Base-by-base conservation (phyloP, 2,797 vertebrate genomes). In the Notolabrus celidotus region DNA sequence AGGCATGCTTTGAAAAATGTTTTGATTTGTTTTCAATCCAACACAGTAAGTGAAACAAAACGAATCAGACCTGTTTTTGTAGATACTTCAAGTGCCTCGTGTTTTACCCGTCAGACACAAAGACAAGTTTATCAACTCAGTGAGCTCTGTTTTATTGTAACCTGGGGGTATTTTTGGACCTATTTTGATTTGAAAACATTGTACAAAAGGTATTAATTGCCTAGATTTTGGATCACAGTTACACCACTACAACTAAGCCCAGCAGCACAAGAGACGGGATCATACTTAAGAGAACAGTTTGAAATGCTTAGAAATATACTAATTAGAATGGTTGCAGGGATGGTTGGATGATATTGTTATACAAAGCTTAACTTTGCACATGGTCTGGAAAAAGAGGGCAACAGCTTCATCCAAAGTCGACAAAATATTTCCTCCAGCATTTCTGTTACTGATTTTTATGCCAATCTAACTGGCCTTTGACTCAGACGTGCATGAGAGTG, bases 21-120 rank as follows among this genome's bases (percentile, higher is more conserved):
- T 71, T 38, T 34, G 45, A 53, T 76, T 74, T 71, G 33, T 62
- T 79, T 31, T 66, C 59, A 47, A 29, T 76, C 52, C 19, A 6
- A 31, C 43, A 36, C 25, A 19, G 23, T 45, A 56, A 61, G 25
- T 56, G 60, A 57, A 74, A 74, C 64, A 52, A 77, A 62, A 66
- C n/a, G 11, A 65, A 65, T 61, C 62, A 45, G 62, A 78, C n/a
- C 22, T 57, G 74, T 55, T 72, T 41, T 49, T 46, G 27, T 23
- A 69, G 49, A 67, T 55, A 17, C n/a, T 15, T 34, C 39, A 45
- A 66, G 11, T 20, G 36, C 3, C 15, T 39, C 46, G 4, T 55
- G 53, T 61, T 47, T 70, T 71, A 56, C 38, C 70, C 73, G 55
- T 23, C 22, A 31, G n/a, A 76, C 45, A 45, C 33, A 31, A 59